Base-by-base conservation (phyloP, 2,888 invertebrate species). In the Galerucella pusilla region DNA sequence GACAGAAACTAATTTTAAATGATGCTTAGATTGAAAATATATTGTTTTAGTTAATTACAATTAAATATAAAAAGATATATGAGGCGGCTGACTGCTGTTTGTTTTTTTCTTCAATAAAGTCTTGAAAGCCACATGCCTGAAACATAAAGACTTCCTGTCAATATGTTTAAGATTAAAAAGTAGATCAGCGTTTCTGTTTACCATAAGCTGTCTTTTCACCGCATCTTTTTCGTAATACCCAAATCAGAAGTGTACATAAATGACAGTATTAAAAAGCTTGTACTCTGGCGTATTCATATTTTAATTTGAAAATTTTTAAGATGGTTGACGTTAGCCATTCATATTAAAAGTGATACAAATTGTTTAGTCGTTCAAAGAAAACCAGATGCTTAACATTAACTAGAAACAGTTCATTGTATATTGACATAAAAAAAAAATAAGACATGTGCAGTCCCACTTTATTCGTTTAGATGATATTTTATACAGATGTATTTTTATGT, bases 401-500 rank as follows among this genome's bases (percentile, higher is more conserved):
- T 67, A 67, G 25, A 35, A 67, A 67, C 49, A 14, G 49, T 25
- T 52, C 49, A 49, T 67, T 52, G 52, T 67, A 52, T 67, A 67
- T 63, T 63, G 63, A 63, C 63, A 63, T 63, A 11, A 60, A 63
- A 61, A 61, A 63, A 63, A 42, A 16, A 42, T n/a, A n/a, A 35
- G 35, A 63, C 63, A 63, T 63, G 63, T 63, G 63, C 16, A 63
- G 63, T n/a, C 16, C 42, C 16, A 63, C 42, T 63, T 42, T 35
- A 59, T 20, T 25, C 25, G 4, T 63, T 42, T 7, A 10, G 35
- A 63, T 42, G 63, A 63, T 35, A 63, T 35, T 63, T 63, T 42
- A 63, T 42, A 63, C 63, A 67, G 66, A 67, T 67, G 66, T n/a
- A 67, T 49, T 42, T 42, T 63, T 35, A 63, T 42, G 63, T 63